Base-by-base conservation (phyloP, 2,888 invertebrate species). In the Toxonevra muliebris region DNA sequence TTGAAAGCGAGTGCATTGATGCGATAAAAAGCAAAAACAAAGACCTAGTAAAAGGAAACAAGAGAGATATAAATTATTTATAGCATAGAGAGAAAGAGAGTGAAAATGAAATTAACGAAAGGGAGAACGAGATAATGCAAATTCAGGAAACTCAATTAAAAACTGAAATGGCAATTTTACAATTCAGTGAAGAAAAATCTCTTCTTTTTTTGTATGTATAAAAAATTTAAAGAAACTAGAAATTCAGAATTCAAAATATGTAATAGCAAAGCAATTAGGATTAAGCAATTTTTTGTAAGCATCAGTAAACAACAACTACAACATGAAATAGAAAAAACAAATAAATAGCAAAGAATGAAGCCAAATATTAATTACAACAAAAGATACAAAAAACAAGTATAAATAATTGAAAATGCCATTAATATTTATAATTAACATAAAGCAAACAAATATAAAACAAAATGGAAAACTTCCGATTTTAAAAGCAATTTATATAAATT, bases 61-160 rank as follows among this genome's bases (percentile, higher is more conserved):
- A 30, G 30, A 30, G 30, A 30, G 2, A 30, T 30, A 30, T 30
- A 30, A 30, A 30, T 30, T 30, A 30, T 30, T 30, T 30, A 30
- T 15, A 48, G 15, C 15, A 17, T 53, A 10, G 12, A 11, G n/a
- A 8, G 53, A 17, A 15, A 53, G 53, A 53, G 19, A 17, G 53
- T 53, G 53, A 53, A 15, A 53, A 11, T 15, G 19, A 53, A 53
- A 12, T 12, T 53, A 53, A 53, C 53, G 15, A 19, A 19, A 17
- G 53, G 12, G 17, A 53, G 19, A 12, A 15, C 12, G 15, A 53
- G 17, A 53, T 12, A 53, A 43, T 52, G 60, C 66, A 66, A 60
- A 59, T 65, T 65, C 65, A 65, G 65, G 65, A 65, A 59, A 48
- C 48, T n/a, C n/a, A 48, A 48, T 8, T 48, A n/a, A n/a, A 48